phyloP scores from a whole-genome alignment of 1,140 invertebrate species.

The Battus philenor region DNA sequence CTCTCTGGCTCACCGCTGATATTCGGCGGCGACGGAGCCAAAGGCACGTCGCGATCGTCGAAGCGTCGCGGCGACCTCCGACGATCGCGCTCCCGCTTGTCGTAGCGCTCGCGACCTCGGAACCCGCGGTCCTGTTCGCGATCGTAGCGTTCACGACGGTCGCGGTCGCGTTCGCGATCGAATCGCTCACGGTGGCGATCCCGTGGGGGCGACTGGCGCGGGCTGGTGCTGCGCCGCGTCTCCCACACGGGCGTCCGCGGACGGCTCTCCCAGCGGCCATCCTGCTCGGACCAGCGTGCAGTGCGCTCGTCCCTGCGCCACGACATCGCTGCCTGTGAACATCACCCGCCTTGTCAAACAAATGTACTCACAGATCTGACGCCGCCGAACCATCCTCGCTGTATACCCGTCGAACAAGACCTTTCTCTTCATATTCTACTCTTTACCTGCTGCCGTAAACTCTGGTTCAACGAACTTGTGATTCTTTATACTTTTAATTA shows the following conservation, averaged over 20 bases:
- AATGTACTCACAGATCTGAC: constrained; percentile 37
- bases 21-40: constrained; percentile 43
- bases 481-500: too few relatives aligned
- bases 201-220: constrained; percentile 30
- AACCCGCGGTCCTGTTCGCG: constrained; percentile 24
- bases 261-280: constrained; percentile 26
- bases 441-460: constrained; percentile 13
- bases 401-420: constrained; percentile 6
- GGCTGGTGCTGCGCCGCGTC: constrained; percentile 42
- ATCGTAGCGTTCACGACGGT: constrained; percentile 30
- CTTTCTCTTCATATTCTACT: constrained; percentile 12
- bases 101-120: constrained; percentile 29
- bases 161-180: constrained; percentile 38
- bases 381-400: constrained; percentile 16
- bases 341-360: constrained; percentile 51
- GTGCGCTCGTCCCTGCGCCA: constrained; percentile 57
- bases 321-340: constrained; percentile 67
- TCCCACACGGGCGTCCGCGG: constrained; percentile 55
- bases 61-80: constrained; percentile 29
- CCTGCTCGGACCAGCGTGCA: constrained; percentile 43
- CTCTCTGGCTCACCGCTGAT: constrained; percentile 31
- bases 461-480: constrained; percentile 10
- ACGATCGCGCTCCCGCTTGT: constrained; percentile 27
- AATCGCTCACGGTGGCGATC: constrained; percentile 36
- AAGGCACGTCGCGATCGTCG: constrained; percentile 39